A percentile compares a stretch with the other conserved stretches of the same genome.
Conservation (phyloP, 2,113 vertebrate genomes). For the Oreochromis spilurus region DNA sequence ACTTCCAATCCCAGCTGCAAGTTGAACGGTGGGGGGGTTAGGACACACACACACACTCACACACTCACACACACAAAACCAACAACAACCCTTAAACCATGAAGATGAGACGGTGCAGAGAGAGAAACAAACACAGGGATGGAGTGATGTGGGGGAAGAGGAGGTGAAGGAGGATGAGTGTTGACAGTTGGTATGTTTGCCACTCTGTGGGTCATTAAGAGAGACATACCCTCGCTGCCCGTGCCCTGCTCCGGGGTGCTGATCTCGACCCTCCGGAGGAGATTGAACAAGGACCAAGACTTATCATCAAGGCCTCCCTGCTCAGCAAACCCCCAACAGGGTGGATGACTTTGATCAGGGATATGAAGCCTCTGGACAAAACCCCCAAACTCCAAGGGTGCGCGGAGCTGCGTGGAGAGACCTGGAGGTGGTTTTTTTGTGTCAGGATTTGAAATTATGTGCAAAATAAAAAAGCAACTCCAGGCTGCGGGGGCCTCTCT, state of each 20-base stretch:
- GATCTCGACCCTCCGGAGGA: conserved; percentile 20
- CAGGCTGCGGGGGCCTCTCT: not conserved
- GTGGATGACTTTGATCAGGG: not conserved
- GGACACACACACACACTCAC: not conserved
- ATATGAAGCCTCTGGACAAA: not conserved
- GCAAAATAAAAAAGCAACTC: conserved; percentile 6
- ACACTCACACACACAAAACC: not conserved
- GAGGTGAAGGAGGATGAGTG: conserved; percentile 38
- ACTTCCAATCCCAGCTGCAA: conserved; percentile 10
- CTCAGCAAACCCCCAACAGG: not conserved
- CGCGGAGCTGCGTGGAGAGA: not conserved
- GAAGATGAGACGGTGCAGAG: not conserved
- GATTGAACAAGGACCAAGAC: conserved; percentile 33
- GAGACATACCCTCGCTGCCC: conserved; percentile 24
- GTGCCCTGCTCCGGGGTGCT: not conserved
- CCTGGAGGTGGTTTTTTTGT: not conserved
- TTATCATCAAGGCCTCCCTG: conserved; percentile 27
- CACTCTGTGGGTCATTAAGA: conserved; percentile 50
- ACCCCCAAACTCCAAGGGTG: not conserved
- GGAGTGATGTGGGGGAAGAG: not conserved
- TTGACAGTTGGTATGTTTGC: conserved; percentile 65
- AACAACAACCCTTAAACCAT: not conserved
- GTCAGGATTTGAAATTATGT: not conserved
- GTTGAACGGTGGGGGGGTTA: not conserved
- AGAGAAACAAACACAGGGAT: conserved; percentile 36